Base-by-base conservation (phyloP, 2,888 invertebrate species). In the Cataglyphis albicans region DNA sequence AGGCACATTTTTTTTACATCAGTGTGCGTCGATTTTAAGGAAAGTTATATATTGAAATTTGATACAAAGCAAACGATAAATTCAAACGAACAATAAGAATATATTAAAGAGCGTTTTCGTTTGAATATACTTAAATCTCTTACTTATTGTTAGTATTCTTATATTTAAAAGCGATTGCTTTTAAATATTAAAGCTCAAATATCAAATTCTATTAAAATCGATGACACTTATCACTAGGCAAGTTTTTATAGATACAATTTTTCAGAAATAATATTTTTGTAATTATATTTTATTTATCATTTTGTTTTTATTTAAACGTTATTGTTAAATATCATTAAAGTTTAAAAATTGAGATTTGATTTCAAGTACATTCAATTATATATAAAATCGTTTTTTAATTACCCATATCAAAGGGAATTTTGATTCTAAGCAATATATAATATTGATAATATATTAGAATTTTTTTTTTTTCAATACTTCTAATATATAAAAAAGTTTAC, bases 1-100 rank as follows among this genome's bases (percentile, higher is more conserved):
- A 89, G 86, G 86, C 64, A 86, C 87, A 89, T 83, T 87, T 59
- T 15, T 15, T n/a, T 44, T 35, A 44, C 7, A 76, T 65, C 9
- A 64, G 44, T 48, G 70, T 72, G 21, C 12, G 86, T 84, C 86
- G 67, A 89, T 72, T 82, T 87, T 63, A 84, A 89, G 44, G 48
- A 64, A 65, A 25, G n/a, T 67, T 74, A 48, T 52, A n/a, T n/a
- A n/a, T 25, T 57, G 48, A 78, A 74, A 82, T 57, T 82, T 38
- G 35, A 21, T 63, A 41, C 32, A 64, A 64, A 32, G 64, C 32
- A 10, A 70, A n/a, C 1, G 48, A 52, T 21, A 65, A 55, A n/a
- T 6, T 15, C n/a, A 4, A 64, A 12, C 6, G 15, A n/a, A 65
- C 2, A 38, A 44, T 12, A 21, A 15, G 7, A 4, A 65, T 41